A percentile compares a stretch with the other conserved stretches of the same genome.
Conservation (phyloP, 2,888 invertebrate genomes). For the Sinhomidia bicolor region DNA sequence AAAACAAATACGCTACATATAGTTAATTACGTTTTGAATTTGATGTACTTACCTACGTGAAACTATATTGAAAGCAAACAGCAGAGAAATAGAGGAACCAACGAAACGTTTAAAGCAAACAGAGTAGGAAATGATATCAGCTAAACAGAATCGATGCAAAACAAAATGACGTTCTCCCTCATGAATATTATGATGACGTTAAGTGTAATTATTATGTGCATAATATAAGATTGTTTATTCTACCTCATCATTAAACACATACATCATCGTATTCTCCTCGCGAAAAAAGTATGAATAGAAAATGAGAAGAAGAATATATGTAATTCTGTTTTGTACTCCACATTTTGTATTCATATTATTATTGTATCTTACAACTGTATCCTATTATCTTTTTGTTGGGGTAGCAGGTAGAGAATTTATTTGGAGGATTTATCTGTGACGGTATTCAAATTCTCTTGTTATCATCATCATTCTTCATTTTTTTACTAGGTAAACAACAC, state of each 20-base stretch:
- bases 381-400: slow-evolving; percentile 8
- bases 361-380: too few relatives aligned
- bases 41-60: too few relatives aligned
- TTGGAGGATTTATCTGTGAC: slow-evolving; percentile 20
- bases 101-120: not conserved
- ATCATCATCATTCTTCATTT: not conserved
- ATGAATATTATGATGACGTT: not conserved
- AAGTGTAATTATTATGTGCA: slow-evolving; percentile 35
- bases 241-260: slow-evolving; percentile 21
- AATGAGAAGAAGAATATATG: not conserved
- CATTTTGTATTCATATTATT: too few relatives aligned
- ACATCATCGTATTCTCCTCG: not conserved
- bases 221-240: slow-evolving; percentile 36
- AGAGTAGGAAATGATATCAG: not conserved
- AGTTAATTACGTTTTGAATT: too few relatives aligned
- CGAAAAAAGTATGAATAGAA: not conserved
- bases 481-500: not conserved
- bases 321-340: too few relatives aligned
- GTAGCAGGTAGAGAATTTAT: slow-evolving; percentile 32
- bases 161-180: not conserved
- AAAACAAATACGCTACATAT: too few relatives aligned
- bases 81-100: not conserved
- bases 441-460: slow-evolving; percentile 9
- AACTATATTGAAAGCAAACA: too few relatives aligned
- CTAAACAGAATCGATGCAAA: not conserved